These are phyloP conservation scores for Mactromeris polynyma DNA, from an alignment of 2,888 invertebrate genomes.

Conservation along the genomic window DNA sequence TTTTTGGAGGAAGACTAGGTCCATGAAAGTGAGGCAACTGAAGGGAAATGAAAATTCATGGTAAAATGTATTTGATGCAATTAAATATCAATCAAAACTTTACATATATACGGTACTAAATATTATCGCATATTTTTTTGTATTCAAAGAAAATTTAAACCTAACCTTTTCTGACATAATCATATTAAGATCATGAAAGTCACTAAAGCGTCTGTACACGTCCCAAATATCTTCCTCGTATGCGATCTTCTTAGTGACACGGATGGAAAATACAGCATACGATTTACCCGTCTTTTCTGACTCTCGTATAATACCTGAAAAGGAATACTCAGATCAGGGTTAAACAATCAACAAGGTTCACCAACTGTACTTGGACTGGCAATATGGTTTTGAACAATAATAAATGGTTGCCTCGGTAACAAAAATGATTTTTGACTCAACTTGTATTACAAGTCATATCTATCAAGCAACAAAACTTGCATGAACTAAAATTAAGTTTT, in stretches of 20 bases:
- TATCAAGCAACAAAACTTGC: too few species aligned
- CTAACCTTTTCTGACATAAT: constrained; percentile 90
- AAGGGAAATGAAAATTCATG: constrained; percentile 74
- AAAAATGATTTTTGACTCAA: too few species aligned
- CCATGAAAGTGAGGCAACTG: constrained; percentile 93
- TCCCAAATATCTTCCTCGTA: constrained; percentile 93
- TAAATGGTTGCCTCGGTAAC: too few species aligned
- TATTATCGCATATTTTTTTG: too few species aligned
- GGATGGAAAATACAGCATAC: constrained; percentile 95
- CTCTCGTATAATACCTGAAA: constrained; percentile 92
- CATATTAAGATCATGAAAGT: constrained; percentile 96
- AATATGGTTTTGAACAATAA: neutral
- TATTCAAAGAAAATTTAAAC: neutral
- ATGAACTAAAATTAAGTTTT: too few species aligned
- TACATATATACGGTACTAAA: too few species aligned
- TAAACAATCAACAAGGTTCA: neutral
- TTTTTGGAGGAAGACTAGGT: constrained; percentile 95
- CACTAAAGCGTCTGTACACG: constrained; percentile 96
- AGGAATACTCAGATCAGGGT: neutral
- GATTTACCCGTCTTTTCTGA: constrained; percentile 91
- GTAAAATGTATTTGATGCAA: neutral
- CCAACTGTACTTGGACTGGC: neutral
- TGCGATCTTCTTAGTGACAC: constrained; percentile 90
- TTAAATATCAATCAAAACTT: too few species aligned
- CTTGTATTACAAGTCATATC: too few species aligned